Base-by-base conservation (phyloP, 2,113 vertebrate genomes). In the Dascyllus trimaculatus region DNA sequence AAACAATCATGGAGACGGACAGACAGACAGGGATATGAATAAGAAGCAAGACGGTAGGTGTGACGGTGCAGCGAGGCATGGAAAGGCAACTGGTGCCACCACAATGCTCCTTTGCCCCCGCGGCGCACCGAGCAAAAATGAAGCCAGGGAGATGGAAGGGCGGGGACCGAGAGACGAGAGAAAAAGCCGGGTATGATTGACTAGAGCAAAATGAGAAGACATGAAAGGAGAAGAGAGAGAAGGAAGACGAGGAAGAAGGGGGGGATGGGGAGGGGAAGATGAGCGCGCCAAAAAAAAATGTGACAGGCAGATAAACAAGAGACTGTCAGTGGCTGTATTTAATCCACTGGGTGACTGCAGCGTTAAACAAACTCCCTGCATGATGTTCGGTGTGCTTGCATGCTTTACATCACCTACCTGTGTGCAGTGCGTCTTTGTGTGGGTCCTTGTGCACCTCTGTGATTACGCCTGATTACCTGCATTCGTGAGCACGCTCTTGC, bases 71-170 rank as follows among this genome's bases (percentile, higher is more conserved):
- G 49, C 29, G 77, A 91, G 73, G 91, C 85, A 67, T 89, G 57
- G 70, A 88, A 93, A 87, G 85, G 80, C 79, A 89, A 87, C 87
- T 80, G 85, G 85, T 89, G 80, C 62, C 4, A 17, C 75, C 29
- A 26, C 45, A 46, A 79, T 64, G 72, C 84, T 84, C 51, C 45
- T 73, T n/a, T 81, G 69, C 66, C 85, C 82, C 82, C 15, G 69
- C 13, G 63, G 70, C n/a, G 9, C 72, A 48, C 21, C 1, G 40
- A 70, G 77, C 40, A 54, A 54, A 89, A 80, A 85, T 83, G 73
- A 81, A 71, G 61, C 48, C 35, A 54, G 63, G 43, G 51, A 77
- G 79, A 64, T 18, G 63, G 45, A 49, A 49, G 63, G n/a, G 64
- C 11, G n/a, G 61, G 45, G 67, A 51, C 35, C 6, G 7, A 71